These are phyloP conservation scores for Pandemis cinnamomeana DNA, from an alignment of 2,888 invertebrate species.

Conservation along the genomic window DNA sequence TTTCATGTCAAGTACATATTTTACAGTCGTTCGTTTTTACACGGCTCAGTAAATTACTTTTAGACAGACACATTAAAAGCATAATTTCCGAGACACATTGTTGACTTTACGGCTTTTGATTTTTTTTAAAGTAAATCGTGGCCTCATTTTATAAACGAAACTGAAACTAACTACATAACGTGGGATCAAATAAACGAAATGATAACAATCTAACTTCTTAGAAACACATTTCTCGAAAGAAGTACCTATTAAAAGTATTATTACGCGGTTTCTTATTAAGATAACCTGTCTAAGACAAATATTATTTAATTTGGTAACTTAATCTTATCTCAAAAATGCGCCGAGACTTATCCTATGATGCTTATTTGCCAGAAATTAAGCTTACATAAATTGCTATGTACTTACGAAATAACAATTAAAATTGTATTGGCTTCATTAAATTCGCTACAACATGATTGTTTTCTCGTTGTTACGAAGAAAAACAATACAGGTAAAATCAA, in stretches of 20 bases:
- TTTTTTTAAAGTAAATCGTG: too few species aligned
- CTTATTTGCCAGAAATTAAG: not conserved
- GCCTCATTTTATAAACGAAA: too few species aligned
- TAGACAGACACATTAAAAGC: not conserved
- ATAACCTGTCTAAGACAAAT: conserved; percentile 4
- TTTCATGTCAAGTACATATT: too few species aligned
- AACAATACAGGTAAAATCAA: not conserved
- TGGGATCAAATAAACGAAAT: not conserved
- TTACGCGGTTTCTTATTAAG: not conserved
- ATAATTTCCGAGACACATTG: too few species aligned
- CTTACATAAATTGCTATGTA: not conserved
- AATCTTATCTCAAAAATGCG: conserved; percentile 7
- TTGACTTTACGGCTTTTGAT: too few species aligned
- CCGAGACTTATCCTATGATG: conserved; percentile 12
- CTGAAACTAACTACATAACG: too few species aligned
- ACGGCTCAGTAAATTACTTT: not conserved
- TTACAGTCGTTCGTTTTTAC: not conserved
- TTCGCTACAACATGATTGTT: not conserved
- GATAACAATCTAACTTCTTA: not conserved
- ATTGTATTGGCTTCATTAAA: not conserved
- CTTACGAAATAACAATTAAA: too few species aligned
- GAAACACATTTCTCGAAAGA: not conserved
- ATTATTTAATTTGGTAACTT: conserved; percentile 7
- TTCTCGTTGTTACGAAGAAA: not conserved
- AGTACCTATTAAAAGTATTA: not conserved